phyloP scores from a whole-genome alignment of 1,140 invertebrate genomes.

The Caenorhabditis elegans region DNA sequence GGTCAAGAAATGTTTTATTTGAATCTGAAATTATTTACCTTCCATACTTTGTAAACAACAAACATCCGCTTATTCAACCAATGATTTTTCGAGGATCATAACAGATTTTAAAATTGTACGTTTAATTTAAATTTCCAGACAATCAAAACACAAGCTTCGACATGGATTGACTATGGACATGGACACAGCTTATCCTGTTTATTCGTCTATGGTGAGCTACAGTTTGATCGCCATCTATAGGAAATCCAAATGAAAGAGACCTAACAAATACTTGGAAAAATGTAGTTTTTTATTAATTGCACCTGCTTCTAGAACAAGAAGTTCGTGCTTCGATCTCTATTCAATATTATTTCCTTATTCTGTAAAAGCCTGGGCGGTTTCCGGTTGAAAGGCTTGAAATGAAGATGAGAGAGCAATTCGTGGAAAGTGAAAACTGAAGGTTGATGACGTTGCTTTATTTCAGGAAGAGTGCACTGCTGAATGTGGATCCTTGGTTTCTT shows the following conservation, averaged over 20 bases:
- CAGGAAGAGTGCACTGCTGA: slow-evolving; percentile 25
- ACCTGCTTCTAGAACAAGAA: not conserved
- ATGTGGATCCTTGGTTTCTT: slow-evolving; percentile 8
- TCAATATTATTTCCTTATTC: not conserved
- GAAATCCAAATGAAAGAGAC: too few species aligned
- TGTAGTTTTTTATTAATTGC: not conserved
- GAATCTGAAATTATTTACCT: too few species aligned
- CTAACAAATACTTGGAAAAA: too few species aligned
- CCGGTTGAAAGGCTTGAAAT: slow-evolving; percentile 24
- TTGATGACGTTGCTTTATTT: not conserved
- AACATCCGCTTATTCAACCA: too few species aligned
- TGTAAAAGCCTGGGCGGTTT: not conserved
- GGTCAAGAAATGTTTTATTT: too few species aligned
- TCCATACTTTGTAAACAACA: too few species aligned
- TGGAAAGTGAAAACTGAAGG: not conserved
- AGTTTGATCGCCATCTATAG: not conserved
- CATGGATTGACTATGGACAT: too few species aligned
- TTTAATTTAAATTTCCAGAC: too few species aligned
- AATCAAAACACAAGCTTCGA: too few species aligned
- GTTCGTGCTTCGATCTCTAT: not conserved
- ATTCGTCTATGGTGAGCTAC: slow-evolving; percentile 6
- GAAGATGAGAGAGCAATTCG: not conserved
- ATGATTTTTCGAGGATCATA: too few species aligned
- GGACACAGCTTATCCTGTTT: slow-evolving; percentile 3
- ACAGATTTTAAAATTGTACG: too few species aligned